Conservation (phyloP, 2,113 vertebrate species). For the Notechis scutatus region DNA sequence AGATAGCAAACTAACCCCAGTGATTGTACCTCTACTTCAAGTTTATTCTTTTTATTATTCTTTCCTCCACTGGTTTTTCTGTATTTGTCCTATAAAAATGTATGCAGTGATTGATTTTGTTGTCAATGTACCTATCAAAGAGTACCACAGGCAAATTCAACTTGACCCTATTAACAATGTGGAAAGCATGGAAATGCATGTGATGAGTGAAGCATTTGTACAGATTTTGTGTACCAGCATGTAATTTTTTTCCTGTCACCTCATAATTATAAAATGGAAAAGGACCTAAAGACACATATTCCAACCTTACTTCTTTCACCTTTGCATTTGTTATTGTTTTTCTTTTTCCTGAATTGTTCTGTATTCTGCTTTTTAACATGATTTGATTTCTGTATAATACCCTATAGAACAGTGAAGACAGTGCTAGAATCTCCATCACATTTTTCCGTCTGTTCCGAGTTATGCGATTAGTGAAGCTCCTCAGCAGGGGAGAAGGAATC, state of each 20-base stretch:
- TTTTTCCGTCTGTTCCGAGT: conserved; percentile 99
- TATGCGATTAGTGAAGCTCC: conserved; percentile 97
- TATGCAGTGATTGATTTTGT: conserved; percentile 71
- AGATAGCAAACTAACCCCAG: conserved; percentile 78
- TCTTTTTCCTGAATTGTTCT: conserved; percentile 70
- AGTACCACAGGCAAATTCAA: conserved; percentile 56
- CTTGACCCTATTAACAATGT: conserved; percentile 65
- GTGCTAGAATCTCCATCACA: conserved; percentile 96
- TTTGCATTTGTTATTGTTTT: conserved; percentile 71
- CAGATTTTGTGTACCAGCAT: conserved; percentile 71
- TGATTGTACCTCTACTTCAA: conserved; percentile 79
- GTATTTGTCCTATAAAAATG: conserved; percentile 69
- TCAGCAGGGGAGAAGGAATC: conserved; percentile 97
- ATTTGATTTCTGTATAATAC: conserved; percentile 71
- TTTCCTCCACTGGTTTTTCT: conserved; percentile 68
- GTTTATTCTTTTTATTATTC: conserved; percentile 76
- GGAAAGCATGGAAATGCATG: conserved; percentile 76
- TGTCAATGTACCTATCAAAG: conserved; percentile 65
- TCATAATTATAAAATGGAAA: conserved; percentile 69
- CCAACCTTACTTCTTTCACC: conserved; percentile 69
- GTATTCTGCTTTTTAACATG: conserved; percentile 60
- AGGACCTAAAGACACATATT: conserved; percentile 68
- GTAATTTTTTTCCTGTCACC: conserved; percentile 69
- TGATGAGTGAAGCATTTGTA: conserved; percentile 67
- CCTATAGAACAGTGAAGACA: conserved; percentile 95